Evolutionary conservation across 2,113 vertebrate genomes (phyloP).

Genomic region (Oncorhynchus tshawytscha): DNA sequence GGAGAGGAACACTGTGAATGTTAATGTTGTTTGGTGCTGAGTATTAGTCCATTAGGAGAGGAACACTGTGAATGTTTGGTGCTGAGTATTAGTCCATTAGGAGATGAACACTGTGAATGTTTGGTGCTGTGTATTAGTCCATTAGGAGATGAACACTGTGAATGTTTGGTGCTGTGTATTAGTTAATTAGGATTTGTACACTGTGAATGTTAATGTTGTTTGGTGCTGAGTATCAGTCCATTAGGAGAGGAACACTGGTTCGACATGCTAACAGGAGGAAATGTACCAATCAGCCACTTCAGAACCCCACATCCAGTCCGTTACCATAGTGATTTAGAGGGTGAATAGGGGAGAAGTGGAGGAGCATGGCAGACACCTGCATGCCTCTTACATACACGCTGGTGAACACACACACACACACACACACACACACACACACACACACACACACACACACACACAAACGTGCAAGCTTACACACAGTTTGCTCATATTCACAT

Average conservation of each 20-base stretch:
- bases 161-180: too few species aligned
- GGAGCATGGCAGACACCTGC: conserved; percentile 68
- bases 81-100: too few species aligned
- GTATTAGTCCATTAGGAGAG: too few species aligned
- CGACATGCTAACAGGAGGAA: conserved; percentile 45
- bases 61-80: too few species aligned
- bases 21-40: too few species aligned
- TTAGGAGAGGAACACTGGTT: conserved; percentile 60
- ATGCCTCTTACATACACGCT: conserved; percentile 42
- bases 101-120: too few species aligned
- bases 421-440: not conserved
- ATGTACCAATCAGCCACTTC: conserved; percentile 72
- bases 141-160: too few species aligned
- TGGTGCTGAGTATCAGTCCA: conserved; percentile 18
- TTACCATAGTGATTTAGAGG: conserved; percentile 72
- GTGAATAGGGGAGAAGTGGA: conserved; percentile 72
- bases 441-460: not conserved
- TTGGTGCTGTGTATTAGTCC: too few species aligned
- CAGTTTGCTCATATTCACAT: conserved; percentile 15
- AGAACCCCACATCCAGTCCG: conserved; percentile 64
- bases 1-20: too few species aligned
- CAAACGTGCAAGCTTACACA: not conserved
- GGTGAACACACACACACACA: not conserved
- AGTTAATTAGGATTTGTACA: too few species aligned
- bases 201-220: too few species aligned